A percentile compares a stretch with the other conserved stretches of the same genome.
Conservation (phyloP, 2,888 invertebrate genomes). For the Carcina quercana region DNA sequence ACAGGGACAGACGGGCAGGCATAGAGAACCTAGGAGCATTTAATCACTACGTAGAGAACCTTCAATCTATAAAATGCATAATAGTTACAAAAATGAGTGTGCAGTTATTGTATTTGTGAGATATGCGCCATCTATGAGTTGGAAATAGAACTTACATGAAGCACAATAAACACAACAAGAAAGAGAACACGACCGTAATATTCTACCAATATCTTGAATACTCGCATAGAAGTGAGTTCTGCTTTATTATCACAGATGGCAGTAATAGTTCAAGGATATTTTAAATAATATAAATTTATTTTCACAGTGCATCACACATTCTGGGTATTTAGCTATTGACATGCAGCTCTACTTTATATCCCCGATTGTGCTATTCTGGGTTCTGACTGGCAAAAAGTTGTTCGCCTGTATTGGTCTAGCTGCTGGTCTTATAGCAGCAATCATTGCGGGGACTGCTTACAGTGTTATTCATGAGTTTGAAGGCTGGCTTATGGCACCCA, state of each 20-base stretch:
- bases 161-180: not conserved
- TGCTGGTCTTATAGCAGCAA: conserved; percentile 16
- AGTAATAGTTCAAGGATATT: not conserved
- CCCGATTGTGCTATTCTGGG: conserved; percentile 28
- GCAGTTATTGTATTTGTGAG: too few relatives aligned
- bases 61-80: too few relatives aligned
- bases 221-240: not conserved
- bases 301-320: conserved; percentile 27
- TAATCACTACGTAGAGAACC: too few relatives aligned
- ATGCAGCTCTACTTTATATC: conserved; percentile 31
- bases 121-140: too few relatives aligned
- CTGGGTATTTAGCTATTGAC: conserved; percentile 37
- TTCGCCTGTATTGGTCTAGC: conserved; percentile 26
- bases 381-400: conserved; percentile 22
- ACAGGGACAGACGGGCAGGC: too few relatives aligned
- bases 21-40: too few relatives aligned
- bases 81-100: too few relatives aligned
- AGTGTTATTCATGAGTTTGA: conserved; percentile 19
- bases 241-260: not conserved
- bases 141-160: too few relatives aligned
- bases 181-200: not conserved
- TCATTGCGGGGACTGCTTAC: conserved; percentile 19
- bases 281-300: too few relatives aligned
- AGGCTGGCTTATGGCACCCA: conserved; percentile 4
- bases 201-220: not conserved